Evolutionary conservation across 2,888 invertebrate genomes (phyloP), one percentile per base, ranked within the genome.

Genomic region (Venusia cambrica): DNA sequence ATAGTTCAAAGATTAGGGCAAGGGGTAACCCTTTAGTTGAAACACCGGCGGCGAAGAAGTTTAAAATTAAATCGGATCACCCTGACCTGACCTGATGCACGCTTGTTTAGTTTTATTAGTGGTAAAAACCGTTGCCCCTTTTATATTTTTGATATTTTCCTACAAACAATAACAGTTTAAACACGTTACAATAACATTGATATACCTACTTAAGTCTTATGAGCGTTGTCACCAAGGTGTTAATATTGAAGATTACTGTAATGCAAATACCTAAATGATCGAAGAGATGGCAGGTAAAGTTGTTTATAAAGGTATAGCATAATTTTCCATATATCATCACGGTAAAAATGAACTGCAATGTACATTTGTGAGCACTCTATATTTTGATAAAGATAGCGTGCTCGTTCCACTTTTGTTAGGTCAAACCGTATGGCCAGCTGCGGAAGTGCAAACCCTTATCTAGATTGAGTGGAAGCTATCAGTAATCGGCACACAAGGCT

Each of bases 1-100:
- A 80, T 80, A 87, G 87, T 87, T 87, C 84, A 87, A 84, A 87
- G 87, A 85, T 85, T 85, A 83, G 80, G 87, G 81, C 83, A 77
- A 68, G 73, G 83, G 75, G 71, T 69, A 78, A 81, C 85, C 87
- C 81, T 83, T 75, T 73, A 56, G 71, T 66, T 65, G 65, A 62
- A 66, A 57, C 62, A 62, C 52, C 57, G 57, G 60, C 57, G 57
- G 60, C 57, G 70, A 81, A 77, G 73, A 78, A 75, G 75, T 79
- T 76, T 73, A 54, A 70, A 78, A 77, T 75, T 77, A 70, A 76
- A 76, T 72, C 69, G 64, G 69, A 65, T 70, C 67, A 64, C 67
- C 62, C 63, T 59, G 57, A 48, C 44, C 41, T 53, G 48, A 42
- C 57, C 54, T 62, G 66, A 58, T 75, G 79, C 83, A 79, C 68